Evolutionary conservation across 2,113 vertebrate species (phyloP).

Genomic region (Rhinolophus sinicus): DNA sequence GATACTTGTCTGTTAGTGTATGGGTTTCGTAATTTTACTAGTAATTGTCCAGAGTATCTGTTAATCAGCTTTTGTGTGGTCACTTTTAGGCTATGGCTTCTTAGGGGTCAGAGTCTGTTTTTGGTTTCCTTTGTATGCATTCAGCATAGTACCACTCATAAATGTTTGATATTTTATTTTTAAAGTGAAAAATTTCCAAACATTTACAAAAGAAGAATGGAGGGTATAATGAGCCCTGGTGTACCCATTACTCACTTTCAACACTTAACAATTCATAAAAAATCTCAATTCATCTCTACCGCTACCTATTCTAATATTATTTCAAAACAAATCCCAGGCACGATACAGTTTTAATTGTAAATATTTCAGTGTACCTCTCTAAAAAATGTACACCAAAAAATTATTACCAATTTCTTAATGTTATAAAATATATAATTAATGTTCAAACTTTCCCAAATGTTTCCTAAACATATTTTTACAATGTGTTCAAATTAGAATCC

Average conservation of each 20-base stretch:
- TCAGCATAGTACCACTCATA: background rate
- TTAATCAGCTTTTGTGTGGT: background rate
- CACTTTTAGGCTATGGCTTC: background rate
- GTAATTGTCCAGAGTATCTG: background rate
- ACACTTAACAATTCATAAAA: background rate
- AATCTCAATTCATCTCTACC: background rate
- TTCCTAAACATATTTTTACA: too few relatives aligned
- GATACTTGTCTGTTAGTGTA: background rate
- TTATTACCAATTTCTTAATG: too few relatives aligned
- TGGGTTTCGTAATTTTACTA: background rate
- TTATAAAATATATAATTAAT: too few relatives aligned
- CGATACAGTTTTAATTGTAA: too few relatives aligned
- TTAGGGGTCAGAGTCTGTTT: background rate
- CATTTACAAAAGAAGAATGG: background rate
- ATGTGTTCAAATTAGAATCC: too few relatives aligned
- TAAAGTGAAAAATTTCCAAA: background rate
- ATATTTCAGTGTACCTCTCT: too few relatives aligned
- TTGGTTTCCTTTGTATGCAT: background rate
- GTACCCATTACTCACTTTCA: background rate
- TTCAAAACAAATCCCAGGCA: too few relatives aligned
- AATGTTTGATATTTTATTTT: background rate
- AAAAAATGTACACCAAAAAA: too few relatives aligned
- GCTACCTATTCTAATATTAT: background rate
- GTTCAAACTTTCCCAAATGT: too few relatives aligned
- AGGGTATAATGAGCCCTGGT: background rate